Base-by-base conservation (phyloP, 1,140 invertebrate genomes). In the Campodea augens region DNA sequence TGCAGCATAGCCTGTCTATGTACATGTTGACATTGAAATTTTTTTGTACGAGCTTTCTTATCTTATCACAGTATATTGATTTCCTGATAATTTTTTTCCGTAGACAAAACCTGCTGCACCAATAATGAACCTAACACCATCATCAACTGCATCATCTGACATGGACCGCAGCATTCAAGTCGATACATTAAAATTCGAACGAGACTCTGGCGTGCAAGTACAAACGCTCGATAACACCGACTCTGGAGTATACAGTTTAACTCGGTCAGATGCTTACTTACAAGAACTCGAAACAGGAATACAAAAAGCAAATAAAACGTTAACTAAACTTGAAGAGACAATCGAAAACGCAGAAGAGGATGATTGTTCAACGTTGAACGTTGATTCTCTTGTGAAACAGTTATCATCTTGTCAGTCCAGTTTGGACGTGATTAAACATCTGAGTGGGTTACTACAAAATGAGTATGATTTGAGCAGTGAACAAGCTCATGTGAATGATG, bases 361-460 rank as follows among this genome's bases (percentile, higher is more conserved):
- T 10, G 7, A 7, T 15, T 10, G 27, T 32, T 32, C 27, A 32
- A 15, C 7, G 27, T n/a, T n/a, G n/a, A n/a, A n/a, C n/a, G n/a
- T n/a, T n/a, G 27, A 7, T 15, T 32, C 27, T 15, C 51, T 74
- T 69, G 70, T 72, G 23, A 78, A 78, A 61, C 57, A 73, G 46
- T 67, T 79, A 20, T 72, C 73, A 46, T 73, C 71, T 41, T 80
- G 76, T 55, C 73, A 81, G 53, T 78, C 74, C 1, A 74, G 72
- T 12, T 67, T 81, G 29, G 84, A 89, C 60, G 58, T 86, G 15
- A 73, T 86, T 1, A 76, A 75, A 54, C 79, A 87, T 66, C 65
- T 90, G 13, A 77, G 81, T 44, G 68, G 72, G 32, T 55, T 86
- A 5, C 62, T 89, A 2, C 60, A 81, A 3, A 74, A 74, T 27